Evolutionary conservation across 1,140 invertebrate genomes (phyloP), one percentile per base, ranked within the genome.

Genomic region (Thereuonema tuberculata): DNA sequence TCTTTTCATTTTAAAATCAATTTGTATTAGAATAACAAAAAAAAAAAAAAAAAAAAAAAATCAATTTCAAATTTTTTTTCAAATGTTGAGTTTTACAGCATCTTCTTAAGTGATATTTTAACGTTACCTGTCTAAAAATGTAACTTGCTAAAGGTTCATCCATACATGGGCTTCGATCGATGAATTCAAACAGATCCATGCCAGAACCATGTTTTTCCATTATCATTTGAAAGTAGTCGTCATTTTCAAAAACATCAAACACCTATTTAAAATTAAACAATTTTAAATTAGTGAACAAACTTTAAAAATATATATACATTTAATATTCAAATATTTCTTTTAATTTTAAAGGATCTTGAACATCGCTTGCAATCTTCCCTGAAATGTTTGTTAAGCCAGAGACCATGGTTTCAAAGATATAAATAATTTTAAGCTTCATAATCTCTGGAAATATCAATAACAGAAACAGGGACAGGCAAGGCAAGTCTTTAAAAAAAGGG

Each of bases 161-260:
- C 61, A 86, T 72, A 43, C 77, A 66, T 1, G 83, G 83, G 27
- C 80, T 75, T 0, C 83, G 74, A 63, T 87, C 85, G 58, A 87
- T 86, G 67, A 87, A 87, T 70, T 87, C 85, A 74, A 87, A 87
- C 52, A 86, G 69, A 69, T 87, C 85, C 82, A 87, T 85, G 1
- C 84, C 84, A 25, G 78, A 79, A n/a, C 85, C 85, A 69, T 85
- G 83, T 64, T 85, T 85, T 69, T 85, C 84, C 84, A 87, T 87
- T 20, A 87, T 82, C 76, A 87, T 75, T 75, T 86, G 84, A 65
- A 84, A 81, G 67, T 82, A 85, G 48, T 81, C 76, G 1, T 82
- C 80, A 67, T 84, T 85, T 69, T 86, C 83, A 71, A 81, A 86
- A 24, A 83, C 80, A 67, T 86, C 84, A 47, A 85, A 61, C n/a